phyloP scores from a whole-genome alignment of 2,113 vertebrate species.

The Chiloscyllium plagiosum region DNA sequence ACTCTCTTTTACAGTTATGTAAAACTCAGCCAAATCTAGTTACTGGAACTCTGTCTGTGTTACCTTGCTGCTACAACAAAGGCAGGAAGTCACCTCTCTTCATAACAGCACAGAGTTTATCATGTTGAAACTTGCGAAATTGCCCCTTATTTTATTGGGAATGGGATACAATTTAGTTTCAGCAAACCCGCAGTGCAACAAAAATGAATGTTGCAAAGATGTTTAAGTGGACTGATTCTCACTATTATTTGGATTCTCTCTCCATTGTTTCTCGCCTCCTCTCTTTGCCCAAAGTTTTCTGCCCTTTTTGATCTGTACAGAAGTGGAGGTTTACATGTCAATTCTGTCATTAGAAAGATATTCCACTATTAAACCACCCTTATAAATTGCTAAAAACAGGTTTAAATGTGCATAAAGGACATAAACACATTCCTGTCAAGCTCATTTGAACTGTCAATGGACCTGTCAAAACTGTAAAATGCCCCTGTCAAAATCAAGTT shows the following conservation, averaged over 20 bases:
- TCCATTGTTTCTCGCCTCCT: neutral
- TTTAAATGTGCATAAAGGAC: no score
- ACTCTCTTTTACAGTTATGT: neutral
- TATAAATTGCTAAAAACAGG: no score
- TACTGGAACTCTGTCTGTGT: neutral
- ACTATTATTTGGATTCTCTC: neutral
- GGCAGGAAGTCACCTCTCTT: neutral
- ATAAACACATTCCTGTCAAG: no score
- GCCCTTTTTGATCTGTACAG: neutral
- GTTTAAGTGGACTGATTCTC: neutral
- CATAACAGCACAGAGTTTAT: neutral
- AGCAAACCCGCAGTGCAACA: neutral
- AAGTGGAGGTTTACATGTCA: neutral
- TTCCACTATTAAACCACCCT: neutral
- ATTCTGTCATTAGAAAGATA: neutral
- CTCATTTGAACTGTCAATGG: no score
- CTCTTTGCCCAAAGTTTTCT: neutral
- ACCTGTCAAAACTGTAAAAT: no score
- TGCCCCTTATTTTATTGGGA: neutral
- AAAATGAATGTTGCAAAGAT: neutral
- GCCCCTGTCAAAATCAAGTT: no score
- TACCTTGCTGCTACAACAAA: neutral
- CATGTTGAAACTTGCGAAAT: neutral
- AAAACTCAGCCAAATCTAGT: neutral
- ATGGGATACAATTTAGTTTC: neutral